Evolutionary conservation across 2,797 vertebrate species (phyloP).

Genomic region (Epinephelus awoara): DNA sequence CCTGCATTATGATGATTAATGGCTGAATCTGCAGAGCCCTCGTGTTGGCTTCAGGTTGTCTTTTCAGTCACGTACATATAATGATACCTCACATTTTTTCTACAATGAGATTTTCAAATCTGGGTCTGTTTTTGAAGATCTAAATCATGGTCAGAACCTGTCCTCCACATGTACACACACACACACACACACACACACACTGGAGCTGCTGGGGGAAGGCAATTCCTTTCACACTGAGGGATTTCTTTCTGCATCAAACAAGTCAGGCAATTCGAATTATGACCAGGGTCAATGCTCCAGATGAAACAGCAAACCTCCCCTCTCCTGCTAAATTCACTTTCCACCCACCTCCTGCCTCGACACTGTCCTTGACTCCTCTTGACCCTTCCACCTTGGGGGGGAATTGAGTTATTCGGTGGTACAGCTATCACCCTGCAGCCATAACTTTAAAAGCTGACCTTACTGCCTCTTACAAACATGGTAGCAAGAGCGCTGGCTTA

Average conservation of each 20-base stretch:
- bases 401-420: constrained; percentile 79
- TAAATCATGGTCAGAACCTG: constrained; percentile 44
- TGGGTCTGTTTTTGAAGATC: constrained; percentile 57
- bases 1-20: constrained; percentile 82
- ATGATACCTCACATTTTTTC: constrained; percentile 43
- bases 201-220: constrained; percentile 56
- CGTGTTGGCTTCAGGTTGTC: constrained; percentile 59
- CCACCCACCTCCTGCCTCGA: constrained; percentile 36
- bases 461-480: constrained; percentile 63
- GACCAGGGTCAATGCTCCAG: constrained; percentile 79
- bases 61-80: constrained; percentile 53
- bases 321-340: constrained; percentile 75
- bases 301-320: constrained; percentile 70
- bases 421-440: constrained; percentile 68
- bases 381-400: constrained; percentile 71
- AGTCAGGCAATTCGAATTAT: constrained; percentile 82
- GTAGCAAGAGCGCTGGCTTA: constrained; percentile 60
- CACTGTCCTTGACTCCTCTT: constrained; percentile 81
- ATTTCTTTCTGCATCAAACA: constrained; percentile 83
- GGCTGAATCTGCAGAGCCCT: constrained; percentile 61
- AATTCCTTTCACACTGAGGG: constrained; percentile 74
- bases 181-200: constrained; percentile 29
- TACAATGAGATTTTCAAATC: constrained; percentile 52
- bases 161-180: constrained; percentile 18
- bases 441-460: constrained; percentile 76